These are phyloP conservation scores for Drosophila prostipennis DNA, from an alignment of 2,888 invertebrate genomes.

Conservation along the genomic window DNA sequence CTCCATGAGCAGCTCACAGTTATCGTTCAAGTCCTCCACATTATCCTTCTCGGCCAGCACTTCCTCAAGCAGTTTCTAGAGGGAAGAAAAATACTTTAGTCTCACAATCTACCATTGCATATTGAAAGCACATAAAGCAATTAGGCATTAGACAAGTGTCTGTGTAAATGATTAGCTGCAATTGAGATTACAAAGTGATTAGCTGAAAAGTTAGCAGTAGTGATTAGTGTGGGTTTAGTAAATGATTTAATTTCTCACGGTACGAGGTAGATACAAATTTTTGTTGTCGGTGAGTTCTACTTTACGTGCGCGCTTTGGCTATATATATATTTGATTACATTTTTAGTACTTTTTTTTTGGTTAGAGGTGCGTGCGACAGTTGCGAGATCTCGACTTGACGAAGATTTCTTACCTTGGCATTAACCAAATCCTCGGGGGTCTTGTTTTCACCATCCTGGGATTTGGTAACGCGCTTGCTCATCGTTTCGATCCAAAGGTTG, in stretches of 20 bases:
- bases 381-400: conserved; percentile 44
- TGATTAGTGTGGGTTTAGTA: conserved; percentile 62
- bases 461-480: conserved; percentile 87
- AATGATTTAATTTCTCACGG: conserved; percentile 34
- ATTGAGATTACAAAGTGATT: conserved; percentile 58
- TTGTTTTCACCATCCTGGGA: conserved; percentile 90
- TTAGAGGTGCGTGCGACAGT: conserved; percentile 69
- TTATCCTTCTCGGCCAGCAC: conserved; percentile 90
- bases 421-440: conserved; percentile 90
- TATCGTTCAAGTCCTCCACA: conserved; percentile 93
- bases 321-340: conserved; percentile 31
- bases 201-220: conserved; percentile 67
- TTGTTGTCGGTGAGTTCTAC: conserved; percentile 41
- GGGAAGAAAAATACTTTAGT: conserved; percentile 26
- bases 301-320: conserved; percentile 32
- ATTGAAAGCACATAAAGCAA: conserved; percentile 62
- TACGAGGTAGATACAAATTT: conserved; percentile 31
- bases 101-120: background rate
- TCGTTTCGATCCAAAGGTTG: conserved; percentile 90
- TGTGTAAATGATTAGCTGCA: conserved; percentile 59
- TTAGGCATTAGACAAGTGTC: conserved; percentile 58
- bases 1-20: conserved; percentile 94
- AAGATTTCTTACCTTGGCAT: conserved; percentile 87
- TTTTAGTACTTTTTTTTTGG: conserved; percentile 56
- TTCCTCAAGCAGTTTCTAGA: conserved; percentile 88